These are phyloP conservation scores for Stenodema calcarata DNA, from an alignment of 2,888 invertebrate genomes.

Conservation along the genomic window DNA sequence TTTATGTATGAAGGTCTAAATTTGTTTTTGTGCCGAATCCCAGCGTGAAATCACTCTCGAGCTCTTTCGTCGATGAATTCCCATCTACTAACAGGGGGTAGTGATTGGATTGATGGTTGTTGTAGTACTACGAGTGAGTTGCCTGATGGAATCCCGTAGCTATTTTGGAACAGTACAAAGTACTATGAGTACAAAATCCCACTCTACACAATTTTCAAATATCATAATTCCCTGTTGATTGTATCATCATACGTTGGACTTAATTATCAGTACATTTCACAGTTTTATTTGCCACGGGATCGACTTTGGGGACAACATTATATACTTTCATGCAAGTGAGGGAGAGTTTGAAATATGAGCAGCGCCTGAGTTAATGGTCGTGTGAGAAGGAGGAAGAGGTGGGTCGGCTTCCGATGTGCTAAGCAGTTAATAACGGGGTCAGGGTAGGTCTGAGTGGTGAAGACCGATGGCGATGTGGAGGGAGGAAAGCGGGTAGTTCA, in stretches of 20 bases:
- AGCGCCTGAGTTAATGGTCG: conserved; percentile 30
- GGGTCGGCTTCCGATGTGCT: conserved; percentile 38
- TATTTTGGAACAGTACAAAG: too few species aligned
- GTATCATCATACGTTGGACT: background rate
- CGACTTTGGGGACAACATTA: background rate
- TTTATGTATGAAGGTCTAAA: too few species aligned
- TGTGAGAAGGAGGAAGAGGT: background rate
- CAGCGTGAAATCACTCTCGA: too few species aligned
- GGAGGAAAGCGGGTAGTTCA: background rate
- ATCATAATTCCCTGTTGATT: too few species aligned
- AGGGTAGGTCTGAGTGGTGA: conserved; percentile 20
- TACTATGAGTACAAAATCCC: too few species aligned
- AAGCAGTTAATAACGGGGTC: conserved; percentile 47
- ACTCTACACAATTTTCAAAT: too few species aligned
- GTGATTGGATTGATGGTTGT: too few species aligned
- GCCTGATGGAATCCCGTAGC: too few species aligned
- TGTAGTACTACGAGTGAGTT: too few species aligned
- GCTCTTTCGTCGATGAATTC: too few species aligned
- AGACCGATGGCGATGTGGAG: background rate
- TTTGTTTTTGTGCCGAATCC: too few species aligned
- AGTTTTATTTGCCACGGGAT: background rate
- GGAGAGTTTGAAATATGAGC: conserved; percentile 39
- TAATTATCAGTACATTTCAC: background rate
- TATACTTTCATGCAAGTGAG: background rate
- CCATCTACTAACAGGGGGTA: too few species aligned